Evolutionary conservation across 1,140 invertebrate genomes (phyloP), one percentile per base, ranked within the genome.

Genomic region (Atta colombica): DNA sequence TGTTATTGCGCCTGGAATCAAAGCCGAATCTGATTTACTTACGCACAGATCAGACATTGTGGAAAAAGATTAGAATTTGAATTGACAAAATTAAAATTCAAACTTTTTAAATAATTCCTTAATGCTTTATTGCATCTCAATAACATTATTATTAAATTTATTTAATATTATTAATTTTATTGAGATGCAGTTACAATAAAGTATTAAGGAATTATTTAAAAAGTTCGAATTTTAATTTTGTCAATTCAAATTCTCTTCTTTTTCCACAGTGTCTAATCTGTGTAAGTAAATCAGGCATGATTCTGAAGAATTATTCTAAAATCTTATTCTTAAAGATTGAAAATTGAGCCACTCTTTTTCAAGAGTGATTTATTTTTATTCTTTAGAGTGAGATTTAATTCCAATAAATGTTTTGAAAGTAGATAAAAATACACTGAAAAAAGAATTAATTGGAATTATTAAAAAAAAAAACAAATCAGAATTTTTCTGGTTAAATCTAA

Each of bases 1-100:
- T 61, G 68, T 61, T 74, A 74, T 74, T 60, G 53, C 25, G 0
- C 39, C 39, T 10, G 68, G 28, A 39, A 60, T 74, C 18, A 39
- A 61, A 60, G 58, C 35, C 25, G 18, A 18, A 18, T 28, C 14
- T 74, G 39, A 71, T 81, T 71, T 55, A 71, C 8, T n/a, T 53
- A 12, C 39, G 18, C 10, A 25, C 10, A 55, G 35, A 72, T 72
- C 21, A 39, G 51, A 39, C 21, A 7, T n/a, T 68, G 3, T 68
- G 3, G 18, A 80, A 49, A 39, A 14, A 5, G 2, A 53, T 35
- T 5, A 21, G 31, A 14, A 18, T 77, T 77, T 45, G 39, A 45
- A 45, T 45, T 45, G 21, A 45, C 45, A 45, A 77, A 18, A 49
- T 69, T 39, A 58, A 8, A 61, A 35, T 61, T 5, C 7, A 3